Evolutionary conservation across 1,140 invertebrate species (phyloP), one percentile per base, ranked within the genome.

Genomic region (Eumaeus atala): DNA sequence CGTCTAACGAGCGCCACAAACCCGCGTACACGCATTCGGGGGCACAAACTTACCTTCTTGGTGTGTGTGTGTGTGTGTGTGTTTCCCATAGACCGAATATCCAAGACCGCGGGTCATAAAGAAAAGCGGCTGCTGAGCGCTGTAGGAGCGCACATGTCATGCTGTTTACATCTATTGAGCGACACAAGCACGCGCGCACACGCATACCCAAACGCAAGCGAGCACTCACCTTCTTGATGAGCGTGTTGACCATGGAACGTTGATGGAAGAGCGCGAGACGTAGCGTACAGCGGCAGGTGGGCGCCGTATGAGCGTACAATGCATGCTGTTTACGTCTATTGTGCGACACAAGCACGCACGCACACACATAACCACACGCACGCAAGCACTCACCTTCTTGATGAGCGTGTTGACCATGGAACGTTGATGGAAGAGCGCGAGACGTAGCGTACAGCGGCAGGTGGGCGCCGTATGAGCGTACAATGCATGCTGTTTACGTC

Each of bases 331-430:
- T n/a, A 54, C 82, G 74, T 0, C 82, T 71, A 62, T 78, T 82
- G 44, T 66, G 21, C 6, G 78, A 76, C 54, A 85, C 75, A 84
- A 85, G 2, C 60, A n/a, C n/a, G n/a, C n/a, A n/a, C n/a, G n/a
- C 67, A n/a, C 78, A 73, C 0, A 71, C 76, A 54, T 79, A 85
- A 28, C 2, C 2, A 28, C 21, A 37, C 35, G 9, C 35, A 35
- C 0, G n/a, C n/a, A n/a, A n/a, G n/a, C n/a, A n/a, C n/a, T n/a
- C n/a, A 84, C 77, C 75, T 80, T 82, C 50, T 75, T 80, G 40
- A 83, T 70, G 37, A 80, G 82, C 48, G 77, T 69, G 60, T 85
- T 82, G 70, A 82, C 78, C 82, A 84, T 81, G 14, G 82, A 86
- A 4, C 72, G 61, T 4, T 83, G 72, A 37, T 86, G 80, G 69